Evolutionary conservation across 2,113 vertebrate genomes (phyloP).

Genomic region (Ellobius talpinus): DNA sequence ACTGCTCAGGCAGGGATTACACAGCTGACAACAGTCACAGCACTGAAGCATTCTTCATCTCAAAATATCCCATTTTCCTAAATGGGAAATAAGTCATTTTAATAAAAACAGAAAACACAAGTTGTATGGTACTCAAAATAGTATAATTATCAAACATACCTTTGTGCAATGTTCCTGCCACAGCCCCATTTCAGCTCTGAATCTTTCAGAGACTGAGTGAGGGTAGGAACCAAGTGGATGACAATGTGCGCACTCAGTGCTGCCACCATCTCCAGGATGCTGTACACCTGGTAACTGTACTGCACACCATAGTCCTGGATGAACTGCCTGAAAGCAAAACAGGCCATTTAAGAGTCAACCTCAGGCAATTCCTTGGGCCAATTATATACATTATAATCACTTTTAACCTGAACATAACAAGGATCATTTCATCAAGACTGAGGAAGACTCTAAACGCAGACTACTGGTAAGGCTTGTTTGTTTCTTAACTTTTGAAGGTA

Average conservation of each 20-base stretch:
- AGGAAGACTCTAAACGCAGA: background rate
- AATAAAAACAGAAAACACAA: conserved; percentile 59
- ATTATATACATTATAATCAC: background rate
- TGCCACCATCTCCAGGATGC: conserved; percentile 91
- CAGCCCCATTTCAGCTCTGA: conserved; percentile 94
- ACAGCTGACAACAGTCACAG: background rate
- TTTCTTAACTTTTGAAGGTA: background rate
- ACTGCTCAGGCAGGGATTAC: background rate
- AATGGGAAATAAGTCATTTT: conserved; percentile 29
- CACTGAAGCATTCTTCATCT: background rate
- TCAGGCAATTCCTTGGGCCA: background rate
- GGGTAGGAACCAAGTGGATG: conserved; percentile 90
- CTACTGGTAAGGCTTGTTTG: background rate
- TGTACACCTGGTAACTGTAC: conserved; percentile 92
- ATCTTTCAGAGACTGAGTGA: conserved; percentile 92
- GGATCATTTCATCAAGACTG: background rate
- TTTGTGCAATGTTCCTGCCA: conserved; percentile 92
- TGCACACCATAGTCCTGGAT: conserved; percentile 91
- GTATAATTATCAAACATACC: conserved; percentile 86
- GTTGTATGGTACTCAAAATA: conserved; percentile 58
- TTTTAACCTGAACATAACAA: conserved; percentile 7
- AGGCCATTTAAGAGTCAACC: background rate
- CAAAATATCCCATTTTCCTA: background rate
- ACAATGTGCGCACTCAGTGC: conserved; percentile 89
- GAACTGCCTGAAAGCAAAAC: conserved; percentile 89